Evolutionary conservation across 2,113 vertebrate genomes (phyloP), one percentile per base, ranked within the genome.

Genomic region (Nothobranchius kuhntae): DNA sequence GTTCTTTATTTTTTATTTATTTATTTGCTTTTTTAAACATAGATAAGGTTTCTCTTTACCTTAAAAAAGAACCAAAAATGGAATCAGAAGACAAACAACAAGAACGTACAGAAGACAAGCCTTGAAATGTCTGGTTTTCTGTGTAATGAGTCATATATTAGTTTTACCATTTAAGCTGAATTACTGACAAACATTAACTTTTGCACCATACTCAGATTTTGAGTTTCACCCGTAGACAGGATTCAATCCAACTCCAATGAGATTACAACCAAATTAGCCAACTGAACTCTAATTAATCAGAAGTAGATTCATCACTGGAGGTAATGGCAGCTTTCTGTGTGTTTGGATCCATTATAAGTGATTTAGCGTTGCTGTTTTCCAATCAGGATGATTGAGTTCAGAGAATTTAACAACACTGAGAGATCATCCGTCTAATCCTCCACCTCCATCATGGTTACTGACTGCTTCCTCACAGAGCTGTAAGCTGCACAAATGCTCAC

Each of bases 341-440:
- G 13, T 65, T 51, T 15, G 48, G 13, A 60, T 40, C 7, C 45
- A 47, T 15, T 42, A 47, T 46, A 59, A 24, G 14, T 44, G 11
- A 52, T 71, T 78, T 78, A 54, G 38, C 57, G 60, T 63, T 6
- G 13, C 54, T 81, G 77, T 82, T 85, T 73, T 61, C 70, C 63
- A 64, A 58, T 80, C 68, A 69, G 66, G 69, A 66, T 71, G 65
- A 78, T 45, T 83, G 52, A 59, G 51, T 59, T 61, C 40, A 17
- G 38, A 63, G 56, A 53, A 52, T 71, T 63, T 58, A 66, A 68
- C 62, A 58, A 48, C 11, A 76, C 46, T 36, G 50, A 26, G 67
- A 80, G 85, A 74, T 87, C 80, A 86, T 73, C 71, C 76, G 54
- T 71, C 54, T 86, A 86, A 89, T 89, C 71, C 44, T 44, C 65